Percentiles rank a stretch among this genome's conserved stretches.
phyloP scores from a whole-genome alignment of 2,797 vertebrate genomes.

The Oreochromis mossambicus region DNA sequence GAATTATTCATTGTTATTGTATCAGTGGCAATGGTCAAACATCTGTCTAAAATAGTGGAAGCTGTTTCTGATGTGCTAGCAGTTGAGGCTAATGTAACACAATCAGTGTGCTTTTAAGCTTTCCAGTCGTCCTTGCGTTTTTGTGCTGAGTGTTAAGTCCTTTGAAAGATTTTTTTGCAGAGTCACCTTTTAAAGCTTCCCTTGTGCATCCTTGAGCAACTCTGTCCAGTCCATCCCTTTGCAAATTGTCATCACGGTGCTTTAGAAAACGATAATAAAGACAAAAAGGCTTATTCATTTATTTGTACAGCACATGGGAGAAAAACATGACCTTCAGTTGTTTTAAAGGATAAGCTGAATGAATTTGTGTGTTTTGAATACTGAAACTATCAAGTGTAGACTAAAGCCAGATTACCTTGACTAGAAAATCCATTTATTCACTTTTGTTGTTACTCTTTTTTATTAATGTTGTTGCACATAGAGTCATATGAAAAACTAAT shows the following conservation, averaged over 20 bases:
- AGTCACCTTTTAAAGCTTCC: not conserved
- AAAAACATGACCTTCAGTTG: not conserved
- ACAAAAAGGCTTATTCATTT: not conserved
- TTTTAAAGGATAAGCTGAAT: not conserved
- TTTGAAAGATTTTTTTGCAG: not conserved
- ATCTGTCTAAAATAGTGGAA: not conserved
- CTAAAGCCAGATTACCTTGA: slow-evolving; percentile 4
- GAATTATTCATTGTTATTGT: not conserved
- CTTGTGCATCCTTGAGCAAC: not conserved
- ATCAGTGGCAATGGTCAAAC: not conserved
- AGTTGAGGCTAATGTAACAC: not conserved
- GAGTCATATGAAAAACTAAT: not conserved
- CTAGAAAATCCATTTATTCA: slow-evolving; percentile 2
- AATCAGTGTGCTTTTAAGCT: not conserved
- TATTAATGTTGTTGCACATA: not conserved
- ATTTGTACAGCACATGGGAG: not conserved
- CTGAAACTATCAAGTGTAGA: not conserved
- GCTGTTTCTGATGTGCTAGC: not conserved
- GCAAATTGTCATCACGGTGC: not conserved
- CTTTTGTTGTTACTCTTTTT: not conserved
- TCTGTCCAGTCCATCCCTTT: not conserved
- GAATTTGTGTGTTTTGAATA: not conserved
- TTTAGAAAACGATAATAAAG: not conserved
- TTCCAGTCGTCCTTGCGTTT: not conserved
- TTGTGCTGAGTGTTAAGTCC: not conserved